Evolutionary conservation across 64 coral and sea anemone genomes (phyloP).

Genomic region (Porites australiensis): DNA sequence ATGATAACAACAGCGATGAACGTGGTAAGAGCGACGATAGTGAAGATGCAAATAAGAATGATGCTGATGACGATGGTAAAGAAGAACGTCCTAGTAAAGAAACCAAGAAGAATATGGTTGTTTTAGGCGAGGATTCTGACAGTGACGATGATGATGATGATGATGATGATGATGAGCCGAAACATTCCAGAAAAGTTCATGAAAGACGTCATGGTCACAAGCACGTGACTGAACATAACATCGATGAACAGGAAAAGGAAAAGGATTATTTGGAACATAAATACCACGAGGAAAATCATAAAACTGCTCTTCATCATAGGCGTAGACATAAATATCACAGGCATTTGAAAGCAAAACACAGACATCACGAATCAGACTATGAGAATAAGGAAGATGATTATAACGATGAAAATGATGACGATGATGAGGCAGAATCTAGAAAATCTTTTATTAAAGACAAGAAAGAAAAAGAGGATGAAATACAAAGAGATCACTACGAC

Average conservation of each 20-base stretch:
- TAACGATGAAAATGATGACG: neutral
- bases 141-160: constrained; percentile 42
- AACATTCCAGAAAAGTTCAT: neutral
- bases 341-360: neutral
- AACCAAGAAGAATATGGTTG: constrained; percentile 45
- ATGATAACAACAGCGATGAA: neutral
- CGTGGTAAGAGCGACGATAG: neutral
- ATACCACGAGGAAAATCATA: neutral
- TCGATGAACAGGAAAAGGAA: neutral
- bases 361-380: neutral
- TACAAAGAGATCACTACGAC: neutral
- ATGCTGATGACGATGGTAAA: constrained; percentile 22
- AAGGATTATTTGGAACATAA: neutral
- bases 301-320: neutral
- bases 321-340: constrained; percentile 9
- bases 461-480: neutral
- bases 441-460: constrained; percentile 10
- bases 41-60: neutral
- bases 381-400: neutral
- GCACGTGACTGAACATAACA: neutral
- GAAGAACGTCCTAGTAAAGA: neutral
- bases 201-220: neutral
- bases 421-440: neutral
- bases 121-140: constrained; percentile 85
- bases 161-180: constrained; percentile 38